Conservation (phyloP, 2,888 invertebrate genomes). For the Drosophila parthenogenetica region DNA sequence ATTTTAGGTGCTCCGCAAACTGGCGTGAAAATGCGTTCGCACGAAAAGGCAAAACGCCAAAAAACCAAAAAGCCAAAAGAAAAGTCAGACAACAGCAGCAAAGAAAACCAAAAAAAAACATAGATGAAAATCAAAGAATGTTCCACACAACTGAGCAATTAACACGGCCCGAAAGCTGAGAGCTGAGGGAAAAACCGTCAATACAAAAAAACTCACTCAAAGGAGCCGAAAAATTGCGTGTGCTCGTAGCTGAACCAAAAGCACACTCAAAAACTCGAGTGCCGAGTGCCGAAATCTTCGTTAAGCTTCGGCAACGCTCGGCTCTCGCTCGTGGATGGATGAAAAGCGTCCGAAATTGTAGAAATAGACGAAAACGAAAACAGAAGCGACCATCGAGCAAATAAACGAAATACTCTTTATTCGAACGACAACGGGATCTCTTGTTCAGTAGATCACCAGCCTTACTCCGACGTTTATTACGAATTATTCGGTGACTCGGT, state of each 20-base stretch:
- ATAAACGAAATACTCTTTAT: slow-evolving; percentile 85
- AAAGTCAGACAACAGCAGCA: slow-evolving; percentile 1
- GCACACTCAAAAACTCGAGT: slow-evolving; percentile 37
- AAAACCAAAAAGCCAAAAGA: slow-evolving; percentile 4
- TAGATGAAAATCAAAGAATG: slow-evolving; percentile 61
- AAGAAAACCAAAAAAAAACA: neutral
- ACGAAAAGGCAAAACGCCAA: slow-evolving; percentile 37
- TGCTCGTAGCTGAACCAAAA: slow-evolving; percentile 9
- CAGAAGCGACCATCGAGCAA: slow-evolving; percentile 73
- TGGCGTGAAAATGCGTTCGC: slow-evolving; percentile 76
- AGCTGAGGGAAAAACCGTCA: neutral
- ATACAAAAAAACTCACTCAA: slow-evolving; percentile 55
- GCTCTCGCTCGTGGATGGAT: slow-evolving; percentile 47
- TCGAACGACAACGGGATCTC: slow-evolving; percentile 86
- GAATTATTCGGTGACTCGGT: slow-evolving; percentile 85
- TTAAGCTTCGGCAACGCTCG: slow-evolving; percentile 12
- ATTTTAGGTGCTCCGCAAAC: slow-evolving; percentile 66
- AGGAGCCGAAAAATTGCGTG: slow-evolving; percentile 34
- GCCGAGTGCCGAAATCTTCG: slow-evolving; percentile 39
- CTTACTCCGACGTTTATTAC: slow-evolving; percentile 86
- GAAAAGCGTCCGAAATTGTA: slow-evolving; percentile 46
- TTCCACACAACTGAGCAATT: slow-evolving; percentile 82
- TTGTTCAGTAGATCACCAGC: slow-evolving; percentile 86
- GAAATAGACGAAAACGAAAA: slow-evolving; percentile 81
- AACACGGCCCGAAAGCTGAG: slow-evolving; percentile 69